These are phyloP conservation scores for Callionymus lyra DNA, from an alignment of 2,113 vertebrate species.

Conservation along the genomic window DNA sequence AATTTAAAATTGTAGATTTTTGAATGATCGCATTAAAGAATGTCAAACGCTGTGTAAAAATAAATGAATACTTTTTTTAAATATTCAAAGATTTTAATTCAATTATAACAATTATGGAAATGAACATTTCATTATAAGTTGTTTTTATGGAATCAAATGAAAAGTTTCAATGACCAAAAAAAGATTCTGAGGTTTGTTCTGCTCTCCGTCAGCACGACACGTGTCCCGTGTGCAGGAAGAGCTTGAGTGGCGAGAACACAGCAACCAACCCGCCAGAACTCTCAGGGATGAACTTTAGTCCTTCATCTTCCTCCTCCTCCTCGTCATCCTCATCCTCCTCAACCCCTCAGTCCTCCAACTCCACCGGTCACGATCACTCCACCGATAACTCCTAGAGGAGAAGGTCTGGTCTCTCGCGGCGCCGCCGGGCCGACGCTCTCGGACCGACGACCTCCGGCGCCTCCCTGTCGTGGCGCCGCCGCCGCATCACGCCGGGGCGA, in stretches of 20 bases:
- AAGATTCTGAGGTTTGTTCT: neutral
- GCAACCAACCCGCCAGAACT: conserved; percentile 93
- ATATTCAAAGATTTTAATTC: too few relatives aligned
- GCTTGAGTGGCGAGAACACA: conserved; percentile 95
- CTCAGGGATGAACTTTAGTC: conserved; percentile 88
- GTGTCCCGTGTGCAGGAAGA: conserved; percentile 96
- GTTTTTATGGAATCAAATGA: too few relatives aligned
- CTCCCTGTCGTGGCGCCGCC: conserved; percentile 16
- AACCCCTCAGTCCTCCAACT: conserved; percentile 74
- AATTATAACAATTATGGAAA: too few relatives aligned
- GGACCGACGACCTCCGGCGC: conserved; percentile 32
- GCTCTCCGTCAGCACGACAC: conserved; percentile 83
- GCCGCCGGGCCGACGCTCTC: too few relatives aligned
- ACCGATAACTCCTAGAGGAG: conserved; percentile 80
- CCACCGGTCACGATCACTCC: conserved; percentile 83
- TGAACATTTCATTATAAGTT: too few relatives aligned
- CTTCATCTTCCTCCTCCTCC: conserved; percentile 73
- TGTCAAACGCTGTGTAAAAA: too few relatives aligned
- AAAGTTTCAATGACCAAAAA: too few relatives aligned
- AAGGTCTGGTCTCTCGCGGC: too few relatives aligned
- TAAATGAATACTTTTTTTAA: too few relatives aligned
- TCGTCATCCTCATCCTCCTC: conserved; percentile 62
- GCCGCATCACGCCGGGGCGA: conserved; percentile 20
- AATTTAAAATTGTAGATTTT: too few relatives aligned
- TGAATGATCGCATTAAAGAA: too few relatives aligned